These are phyloP conservation scores for Neofelis nebulosa DNA, from an alignment of 2,113 vertebrate species.

Conservation along the genomic window DNA sequence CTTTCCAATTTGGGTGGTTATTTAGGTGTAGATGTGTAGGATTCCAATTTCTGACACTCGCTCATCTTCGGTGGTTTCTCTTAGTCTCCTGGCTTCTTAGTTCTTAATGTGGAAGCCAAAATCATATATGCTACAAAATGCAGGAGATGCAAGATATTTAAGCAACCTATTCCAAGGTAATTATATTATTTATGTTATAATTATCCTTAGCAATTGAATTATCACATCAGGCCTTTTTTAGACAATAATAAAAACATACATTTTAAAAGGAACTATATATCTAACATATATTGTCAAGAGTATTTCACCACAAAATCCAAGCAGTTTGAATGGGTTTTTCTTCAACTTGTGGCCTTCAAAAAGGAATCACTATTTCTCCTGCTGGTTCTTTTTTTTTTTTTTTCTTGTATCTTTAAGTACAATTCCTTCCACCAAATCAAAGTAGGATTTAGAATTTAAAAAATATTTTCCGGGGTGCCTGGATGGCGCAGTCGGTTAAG, in stretches of 20 bases:
- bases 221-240: not conserved
- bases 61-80: not conserved
- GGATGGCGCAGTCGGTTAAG: too few relatives aligned
- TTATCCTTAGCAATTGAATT: not conserved
- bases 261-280: not conserved
- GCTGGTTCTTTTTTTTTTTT: not conserved
- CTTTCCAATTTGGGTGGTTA: not conserved
- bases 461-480: slow-evolving; percentile 9
- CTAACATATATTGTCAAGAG: slow-evolving; percentile 5
- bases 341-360: not conserved
- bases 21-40: not conserved
- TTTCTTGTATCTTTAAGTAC: not conserved
- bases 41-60: not conserved
- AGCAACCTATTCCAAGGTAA: not conserved
- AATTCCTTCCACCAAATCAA: not conserved
- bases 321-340: not conserved
- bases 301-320: not conserved
- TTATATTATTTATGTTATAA: not conserved
- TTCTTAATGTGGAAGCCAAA: not conserved
- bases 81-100: not conserved
- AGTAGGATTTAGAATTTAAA: slow-evolving; percentile 11
- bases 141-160: not conserved
- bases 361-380: not conserved
- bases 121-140: not conserved
- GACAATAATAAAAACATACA: not conserved